A percentile compares a stretch with the other conserved stretches of the same genome.
Evolutionary conservation across 1,140 invertebrate species (phyloP).

Genomic region (Anagrus nilaparvatae): DNA sequence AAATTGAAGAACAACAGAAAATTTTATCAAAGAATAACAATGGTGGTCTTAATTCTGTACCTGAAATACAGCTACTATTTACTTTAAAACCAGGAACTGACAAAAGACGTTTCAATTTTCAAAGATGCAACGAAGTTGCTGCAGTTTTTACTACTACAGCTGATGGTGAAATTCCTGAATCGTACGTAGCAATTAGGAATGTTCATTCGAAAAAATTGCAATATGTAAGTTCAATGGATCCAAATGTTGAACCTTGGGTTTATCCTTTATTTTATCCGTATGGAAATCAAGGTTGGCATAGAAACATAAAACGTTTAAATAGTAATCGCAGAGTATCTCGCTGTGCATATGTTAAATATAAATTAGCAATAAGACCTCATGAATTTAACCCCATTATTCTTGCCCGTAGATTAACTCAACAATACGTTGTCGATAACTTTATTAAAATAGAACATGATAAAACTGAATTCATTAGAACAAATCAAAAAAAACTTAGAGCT

Average conservation of each 20-base stretch:
- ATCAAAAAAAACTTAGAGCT: conserved; percentile 6
- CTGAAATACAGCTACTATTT: conserved; percentile 8
- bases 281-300: conserved; percentile 12
- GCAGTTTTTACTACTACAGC: conserved; percentile 17
- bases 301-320: conserved; percentile 3
- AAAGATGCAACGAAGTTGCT: conserved; percentile 17
- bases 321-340: conserved; percentile 7
- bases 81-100: conserved; percentile 14
- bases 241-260: conserved; percentile 7
- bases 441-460: conserved; percentile 7
- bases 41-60: conserved; percentile 6
- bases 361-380: conserved; percentile 2
- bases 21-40: no score
- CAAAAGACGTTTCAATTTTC: conserved; percentile 15
- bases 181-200: conserved; percentile 12
- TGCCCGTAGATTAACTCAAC: conserved; percentile 4
- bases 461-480: conserved; percentile 1
- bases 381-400: conserved; percentile 1
- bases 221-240: not conserved
- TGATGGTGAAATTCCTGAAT: conserved; percentile 18
- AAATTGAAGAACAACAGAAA: conserved; percentile 4
- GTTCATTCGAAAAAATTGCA: conserved; percentile 1
- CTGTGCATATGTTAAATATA: conserved; percentile 6
- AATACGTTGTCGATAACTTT: conserved; percentile 7
- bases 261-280: conserved; percentile 14